phyloP scores from a whole-genome alignment of 2,113 vertebrate species.

The Beaufortia kweichowensis region DNA sequence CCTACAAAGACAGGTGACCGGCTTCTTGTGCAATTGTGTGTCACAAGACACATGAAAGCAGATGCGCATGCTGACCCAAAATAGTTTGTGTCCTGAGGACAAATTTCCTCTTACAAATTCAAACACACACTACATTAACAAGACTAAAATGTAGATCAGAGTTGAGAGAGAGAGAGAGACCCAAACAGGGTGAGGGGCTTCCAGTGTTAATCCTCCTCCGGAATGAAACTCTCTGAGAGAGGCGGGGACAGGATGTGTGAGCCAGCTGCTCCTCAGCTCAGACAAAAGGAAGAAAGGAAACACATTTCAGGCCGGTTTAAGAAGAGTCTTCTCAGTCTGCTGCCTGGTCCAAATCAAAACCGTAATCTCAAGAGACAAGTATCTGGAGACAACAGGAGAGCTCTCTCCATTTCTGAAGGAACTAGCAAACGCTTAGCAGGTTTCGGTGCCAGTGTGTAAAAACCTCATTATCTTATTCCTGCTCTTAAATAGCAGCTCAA shows the following conservation, averaged over 20 bases:
- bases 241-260: conserved; percentile 67
- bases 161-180: neutral
- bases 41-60: neutral
- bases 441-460: neutral
- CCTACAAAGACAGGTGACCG: conserved; percentile 47
- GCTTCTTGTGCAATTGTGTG: neutral
- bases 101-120: neutral
- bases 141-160: neutral
- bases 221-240: conserved; percentile 52
- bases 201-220: conserved; percentile 65
- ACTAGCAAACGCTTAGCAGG: neutral
- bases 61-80: neutral
- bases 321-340: conserved; percentile 56
- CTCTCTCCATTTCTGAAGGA: neutral
- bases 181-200: conserved; percentile 27
- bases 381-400: conserved; percentile 1
- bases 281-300: conserved; percentile 74
- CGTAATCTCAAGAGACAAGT: conserved; percentile 7
- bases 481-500: conserved; percentile 20
- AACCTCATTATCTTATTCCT: neutral
- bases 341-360: conserved; percentile 12
- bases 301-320: conserved; percentile 63
- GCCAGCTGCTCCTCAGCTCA: conserved; percentile 74
- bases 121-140: neutral
- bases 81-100: neutral